Evolutionary conservation across 2,113 vertebrate species (phyloP), one percentile per base, ranked within the genome.

Genomic region (Neolamprologus sp.): DNA sequence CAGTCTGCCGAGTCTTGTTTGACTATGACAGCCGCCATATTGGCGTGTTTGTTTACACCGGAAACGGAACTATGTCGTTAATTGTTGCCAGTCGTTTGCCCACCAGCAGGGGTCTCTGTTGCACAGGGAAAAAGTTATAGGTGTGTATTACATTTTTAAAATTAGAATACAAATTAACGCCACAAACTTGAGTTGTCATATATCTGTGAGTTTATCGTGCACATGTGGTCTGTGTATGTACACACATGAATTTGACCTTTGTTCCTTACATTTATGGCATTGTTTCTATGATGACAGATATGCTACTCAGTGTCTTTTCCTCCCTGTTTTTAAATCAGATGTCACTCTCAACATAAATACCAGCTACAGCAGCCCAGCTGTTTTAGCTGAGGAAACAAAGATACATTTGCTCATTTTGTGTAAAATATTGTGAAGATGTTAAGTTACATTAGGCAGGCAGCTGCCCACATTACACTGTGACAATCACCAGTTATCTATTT

Each of bases 21-120:
- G 2, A 4, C 11, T 1, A 2, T 1, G 5, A 13, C 1, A 17
- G 42, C 5, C 85, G 86, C 92, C 93, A 54, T 94, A 10, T 88
- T 90, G 84, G 51, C 7, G 7, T 16, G 1, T 31, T 83, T 95
- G 88, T 95, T 95, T 93, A 94, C 83, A 89, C 54, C 86, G 94
- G 93, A 95, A 95, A 49, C 85, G 94, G 95, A 95, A 93, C 1
- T 51, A 28, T 33, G 33, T 85, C 35, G 0, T 13, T 8, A 26
- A 2, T 2, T 49, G 47, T 9, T 60, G 6, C 8, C 10, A 8
- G 9, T 9, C 7, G 2, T 1, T 17, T 5, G 1, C 7, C 89
- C 93, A 54, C 90, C 94, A 54, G 60, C 65, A 95, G 94, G 83
- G 84, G 94, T 58, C 94, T 49, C 89, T 54, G 23, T 92, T 42